Evolutionary conservation across 53 echinoderm and acorn worm species (phyloP).

Genomic region (Crossaster papposus): DNA sequence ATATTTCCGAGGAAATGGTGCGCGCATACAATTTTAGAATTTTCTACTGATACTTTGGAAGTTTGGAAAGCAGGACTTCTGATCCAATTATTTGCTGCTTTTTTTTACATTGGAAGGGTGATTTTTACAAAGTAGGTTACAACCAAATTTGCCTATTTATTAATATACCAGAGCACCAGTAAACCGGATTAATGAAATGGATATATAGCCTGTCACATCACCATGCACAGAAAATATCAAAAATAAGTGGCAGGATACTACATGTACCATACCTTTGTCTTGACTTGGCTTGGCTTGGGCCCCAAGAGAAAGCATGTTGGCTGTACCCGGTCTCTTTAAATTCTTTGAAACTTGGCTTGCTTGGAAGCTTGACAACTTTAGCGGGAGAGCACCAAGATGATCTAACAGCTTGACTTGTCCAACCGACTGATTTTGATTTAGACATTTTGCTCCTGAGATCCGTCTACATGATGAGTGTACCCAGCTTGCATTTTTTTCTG

Average conservation of each 20-base stretch:
- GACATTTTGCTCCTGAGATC: not conserved
- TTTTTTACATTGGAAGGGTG: too few species aligned
- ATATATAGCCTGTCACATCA: not conserved
- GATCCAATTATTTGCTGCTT: too few species aligned
- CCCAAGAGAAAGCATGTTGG: not conserved
- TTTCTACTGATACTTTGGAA: too few species aligned
- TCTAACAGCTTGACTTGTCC: not conserved
- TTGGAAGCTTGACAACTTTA: slow-evolving; percentile 2
- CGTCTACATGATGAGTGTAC: not conserved
- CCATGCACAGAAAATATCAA: not conserved
- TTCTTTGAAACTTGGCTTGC: slow-evolving; percentile 26
- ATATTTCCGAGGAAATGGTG: too few species aligned
- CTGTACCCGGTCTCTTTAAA: not conserved
- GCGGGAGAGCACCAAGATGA: not conserved
- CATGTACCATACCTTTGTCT: slow-evolving; percentile 59
- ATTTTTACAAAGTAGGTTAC: not conserved
- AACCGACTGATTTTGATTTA: not conserved
- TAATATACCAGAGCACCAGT: not conserved
- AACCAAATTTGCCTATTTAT: not conserved
- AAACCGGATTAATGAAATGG: not conserved
- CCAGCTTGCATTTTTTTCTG: not conserved
- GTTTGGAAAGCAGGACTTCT: too few species aligned
- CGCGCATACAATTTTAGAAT: too few species aligned
- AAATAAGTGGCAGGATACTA: slow-evolving; percentile 37
- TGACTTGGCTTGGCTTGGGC: slow-evolving; percentile 33